Base-by-base conservation (phyloP, 2,113 vertebrate species). In the Ciconia stormi region DNA sequence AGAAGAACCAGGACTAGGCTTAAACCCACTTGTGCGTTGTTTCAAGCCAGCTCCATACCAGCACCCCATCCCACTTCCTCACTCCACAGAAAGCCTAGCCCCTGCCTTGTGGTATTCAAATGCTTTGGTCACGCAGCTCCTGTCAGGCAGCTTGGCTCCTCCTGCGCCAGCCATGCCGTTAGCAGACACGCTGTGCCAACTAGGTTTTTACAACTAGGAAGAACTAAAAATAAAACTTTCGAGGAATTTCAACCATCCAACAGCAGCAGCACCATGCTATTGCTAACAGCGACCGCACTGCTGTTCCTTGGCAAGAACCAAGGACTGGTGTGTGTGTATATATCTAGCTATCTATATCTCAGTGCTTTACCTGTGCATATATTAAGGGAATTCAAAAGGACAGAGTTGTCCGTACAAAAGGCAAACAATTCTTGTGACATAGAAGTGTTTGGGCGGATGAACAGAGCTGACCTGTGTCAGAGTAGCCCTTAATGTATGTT, bases 81-180 rank as follows among this genome's bases (percentile, higher is more conserved):
- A 19, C 20, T 19, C 26, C 19, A 7, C 20, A 27, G 17, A 47
- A 81, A 70, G 18, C 36, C 53, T 19, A n/a, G 5, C 6, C 12
- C 17, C 36, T n/a, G 50, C 58, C 34, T 58, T 22, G 11, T 8
- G 18, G 53, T 18, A 32, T 50, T 42, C 38, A 50, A 40, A 55
- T 14, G 14, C 65, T 59, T 69, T 32, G 11, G 36, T 52, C 36
- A 56, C 0, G 2, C 53, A 59, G 46, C 10, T 79, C 40, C 62
- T 66, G 3, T 16, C 52, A 49, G 30, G n/a, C 27, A 50, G 52
- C 62, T 58, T 56, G 66, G 16, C 65, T 87, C 70, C 46, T 70
- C 23, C 29, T 17, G 9, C 2, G 4, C 13, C 46, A 49, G 55
- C 1, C 1, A 18, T 7, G 36, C 38, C 1, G 0, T 26, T 42